Base-by-base conservation (phyloP, 2,797 vertebrate species). In the Squalus acanthias region DNA sequence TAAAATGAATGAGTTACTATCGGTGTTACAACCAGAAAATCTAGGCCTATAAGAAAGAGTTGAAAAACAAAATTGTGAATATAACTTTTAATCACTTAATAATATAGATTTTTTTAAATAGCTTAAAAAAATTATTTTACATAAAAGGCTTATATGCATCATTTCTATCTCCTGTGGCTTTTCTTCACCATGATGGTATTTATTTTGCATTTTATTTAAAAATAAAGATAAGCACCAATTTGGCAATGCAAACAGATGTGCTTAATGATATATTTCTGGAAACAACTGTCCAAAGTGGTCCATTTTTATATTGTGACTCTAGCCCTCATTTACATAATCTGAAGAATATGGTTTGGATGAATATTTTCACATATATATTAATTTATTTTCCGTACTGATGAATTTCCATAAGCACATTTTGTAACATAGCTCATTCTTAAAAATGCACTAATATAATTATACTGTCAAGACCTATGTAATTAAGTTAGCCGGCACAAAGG, bases 401-500 rank as follows among this genome's bases (percentile, higher is more conserved):
- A 22, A 67, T n/a, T 17, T 46, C 20, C 63, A 46, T 24, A 22
- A 93, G 33, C n/a, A 93, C 63, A 46, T 93, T 93, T 57, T 29
- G 29, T 9, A 89, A 22, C 7, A 20, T 65, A 69, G n/a, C 91
- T 93, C 33, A 93, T 46, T 93, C n/a, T 46, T 22, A 67, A 69
- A 93, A 93, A 39, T 93, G 63, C 17, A 93, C 69, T 85, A 85
- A 17, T 20, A 12, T 92, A n/a, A 92, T 92, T n/a, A 92, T 92
- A 63, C n/a, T 93, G 65, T 93, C 65, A 93, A 22, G 17, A 20
- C 22, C 91, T 65, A 69, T 6, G 7, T 93, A 46, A 69, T 46
- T 63, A 65, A 60, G 13, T 91, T 60, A n/a, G 89, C 33, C 17
- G 60, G 13, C 24, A 63, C 13, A 15, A 65, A 63, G 33, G 15